Conservation (phyloP, 2,888 invertebrate species). For the Nebria brevicollis region DNA sequence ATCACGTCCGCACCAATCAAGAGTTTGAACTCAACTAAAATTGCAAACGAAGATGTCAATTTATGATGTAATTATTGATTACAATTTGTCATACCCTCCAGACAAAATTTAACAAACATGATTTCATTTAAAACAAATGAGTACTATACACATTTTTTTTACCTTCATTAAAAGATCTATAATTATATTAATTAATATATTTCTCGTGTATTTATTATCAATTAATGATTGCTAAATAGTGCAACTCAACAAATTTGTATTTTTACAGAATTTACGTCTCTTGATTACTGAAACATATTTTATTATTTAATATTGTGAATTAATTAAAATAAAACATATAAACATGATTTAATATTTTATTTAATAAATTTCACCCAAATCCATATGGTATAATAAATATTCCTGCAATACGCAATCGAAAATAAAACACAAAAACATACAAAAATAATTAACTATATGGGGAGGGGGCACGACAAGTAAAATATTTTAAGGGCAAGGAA, state of each 20-base stretch:
- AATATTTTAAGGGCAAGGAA: not conserved
- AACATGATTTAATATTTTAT: slow-evolving; percentile 41
- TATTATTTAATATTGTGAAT: too few relatives aligned
- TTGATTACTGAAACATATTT: too few relatives aligned
- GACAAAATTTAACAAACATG: too few relatives aligned
- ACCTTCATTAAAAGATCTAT: not conserved
- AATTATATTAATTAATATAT: too few relatives aligned
- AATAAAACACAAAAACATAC: slow-evolving; percentile 31
- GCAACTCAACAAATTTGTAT: too few relatives aligned
- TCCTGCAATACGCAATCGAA: slow-evolving; percentile 33
- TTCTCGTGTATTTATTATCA: too few relatives aligned
- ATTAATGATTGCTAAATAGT: too few relatives aligned
- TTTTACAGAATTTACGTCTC: too few relatives aligned
- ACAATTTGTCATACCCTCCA: not conserved
- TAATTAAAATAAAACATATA: slow-evolving; percentile 16
- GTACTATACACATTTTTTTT: not conserved
- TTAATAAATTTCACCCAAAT: slow-evolving; percentile 34
- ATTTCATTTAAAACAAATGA: too few relatives aligned
- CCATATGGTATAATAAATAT: slow-evolving; percentile 33
- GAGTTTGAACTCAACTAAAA: not conserved
- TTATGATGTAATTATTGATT: not conserved
- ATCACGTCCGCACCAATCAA: not conserved
- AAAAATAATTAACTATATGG: slow-evolving; percentile 36
- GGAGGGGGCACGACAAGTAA: not conserved
- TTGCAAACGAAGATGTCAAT: not conserved